Conservation (phyloP, 2,888 invertebrate genomes). For the Eumerus sabulonum region DNA sequence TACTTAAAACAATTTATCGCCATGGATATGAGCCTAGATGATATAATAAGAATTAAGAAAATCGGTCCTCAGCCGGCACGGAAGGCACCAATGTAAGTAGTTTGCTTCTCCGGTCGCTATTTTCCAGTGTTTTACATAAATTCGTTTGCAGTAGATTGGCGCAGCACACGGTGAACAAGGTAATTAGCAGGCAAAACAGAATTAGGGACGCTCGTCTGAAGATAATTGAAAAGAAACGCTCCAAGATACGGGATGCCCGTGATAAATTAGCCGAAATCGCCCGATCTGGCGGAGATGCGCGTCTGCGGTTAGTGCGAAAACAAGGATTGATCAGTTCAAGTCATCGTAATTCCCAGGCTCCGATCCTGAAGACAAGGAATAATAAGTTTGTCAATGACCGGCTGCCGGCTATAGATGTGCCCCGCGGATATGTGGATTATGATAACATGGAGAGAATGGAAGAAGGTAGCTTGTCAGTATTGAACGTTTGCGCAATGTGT, state of each 20-base stretch:
- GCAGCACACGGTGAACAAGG: slow-evolving; percentile 27
- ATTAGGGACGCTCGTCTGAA: slow-evolving; percentile 86
- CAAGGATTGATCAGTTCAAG: slow-evolving; percentile 62
- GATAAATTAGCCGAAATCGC: slow-evolving; percentile 89
- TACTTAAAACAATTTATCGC: not conserved
- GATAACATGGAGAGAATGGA: slow-evolving; percentile 78
- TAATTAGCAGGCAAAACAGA: slow-evolving; percentile 26
- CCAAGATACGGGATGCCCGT: slow-evolving; percentile 87
- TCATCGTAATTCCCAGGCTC: slow-evolving; percentile 22
- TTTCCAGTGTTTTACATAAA: not conserved
- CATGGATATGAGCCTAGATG: slow-evolving; percentile 75
- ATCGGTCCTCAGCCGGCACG: slow-evolving; percentile 52
- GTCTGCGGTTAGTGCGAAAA: slow-evolving; percentile 85
- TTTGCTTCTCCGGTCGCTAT: not conserved
- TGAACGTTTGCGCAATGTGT: no score
- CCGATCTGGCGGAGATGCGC: slow-evolving; percentile 86
- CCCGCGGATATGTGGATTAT: slow-evolving; percentile 77
- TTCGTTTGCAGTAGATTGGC: slow-evolving; percentile 48
- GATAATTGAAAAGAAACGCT: slow-evolving; percentile 88
- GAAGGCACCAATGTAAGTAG: slow-evolving; percentile 55
- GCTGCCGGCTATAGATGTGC: slow-evolving; percentile 71
- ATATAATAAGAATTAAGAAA: slow-evolving; percentile 74
- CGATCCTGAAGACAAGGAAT: slow-evolving; percentile 19
- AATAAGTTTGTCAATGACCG: slow-evolving; percentile 43
- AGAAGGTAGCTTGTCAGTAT: slow-evolving; percentile 72